These are phyloP conservation scores for Drosophila tripunctata DNA, from an alignment of 2,888 invertebrate genomes.

Conservation along the genomic window DNA sequence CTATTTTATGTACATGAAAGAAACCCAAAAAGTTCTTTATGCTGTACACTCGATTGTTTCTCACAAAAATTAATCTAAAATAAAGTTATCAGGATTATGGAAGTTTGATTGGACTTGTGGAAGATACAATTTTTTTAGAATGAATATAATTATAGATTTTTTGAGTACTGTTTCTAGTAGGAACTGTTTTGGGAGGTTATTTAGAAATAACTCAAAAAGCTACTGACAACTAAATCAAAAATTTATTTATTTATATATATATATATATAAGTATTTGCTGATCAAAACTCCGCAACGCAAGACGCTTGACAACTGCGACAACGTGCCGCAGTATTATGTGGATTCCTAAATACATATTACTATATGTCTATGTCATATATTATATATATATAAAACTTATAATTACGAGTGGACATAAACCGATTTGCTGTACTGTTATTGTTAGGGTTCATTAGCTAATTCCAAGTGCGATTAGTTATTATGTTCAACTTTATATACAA, in stretches of 20 bases:
- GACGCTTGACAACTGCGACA: constrained; percentile 32
- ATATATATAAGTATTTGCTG: background rate
- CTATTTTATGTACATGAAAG: no score
- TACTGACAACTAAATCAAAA: background rate
- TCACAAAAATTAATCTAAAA: no score
- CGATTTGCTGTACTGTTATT: constrained; percentile 72
- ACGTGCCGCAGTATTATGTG: constrained; percentile 34
- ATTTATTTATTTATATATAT: background rate
- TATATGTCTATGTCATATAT: constrained; percentile 34
- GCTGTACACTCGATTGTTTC: no score
- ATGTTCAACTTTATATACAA: constrained; percentile 60
- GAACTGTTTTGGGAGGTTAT: constrained; percentile 24
- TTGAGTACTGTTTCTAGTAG: constrained; percentile 12
- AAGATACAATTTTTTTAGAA: no score
- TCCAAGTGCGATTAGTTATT: constrained; percentile 66
- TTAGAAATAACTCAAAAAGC: background rate
- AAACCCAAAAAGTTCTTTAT: no score
- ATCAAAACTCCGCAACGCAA: constrained; percentile 25
- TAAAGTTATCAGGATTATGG: no score
- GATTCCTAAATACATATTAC: constrained; percentile 34
- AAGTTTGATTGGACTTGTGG: no score
- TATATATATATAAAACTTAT: constrained; percentile 62
- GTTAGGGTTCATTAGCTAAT: constrained; percentile 57
- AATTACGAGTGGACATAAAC: constrained; percentile 71
- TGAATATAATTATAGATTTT: no score